phyloP scores from a whole-genome alignment of 1,140 invertebrate species.

The Temnothorax curvispinosus region DNA sequence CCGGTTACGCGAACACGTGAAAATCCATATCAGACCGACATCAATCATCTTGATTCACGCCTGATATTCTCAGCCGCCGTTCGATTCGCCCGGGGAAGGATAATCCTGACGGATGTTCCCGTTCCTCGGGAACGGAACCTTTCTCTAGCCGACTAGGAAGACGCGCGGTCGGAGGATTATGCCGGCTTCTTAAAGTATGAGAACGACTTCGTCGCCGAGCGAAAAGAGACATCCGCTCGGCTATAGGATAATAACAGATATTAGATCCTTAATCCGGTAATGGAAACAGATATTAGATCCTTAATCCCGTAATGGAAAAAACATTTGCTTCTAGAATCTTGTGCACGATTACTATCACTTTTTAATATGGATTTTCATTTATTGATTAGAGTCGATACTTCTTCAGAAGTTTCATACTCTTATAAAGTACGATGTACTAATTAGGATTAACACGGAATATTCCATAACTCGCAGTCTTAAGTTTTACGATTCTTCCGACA shows the following conservation, averaged over 20 bases:
- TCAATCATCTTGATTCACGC: conserved; percentile 76
- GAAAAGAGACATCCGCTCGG: background rate
- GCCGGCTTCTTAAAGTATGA: conserved; percentile 8
- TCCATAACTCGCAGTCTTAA: background rate
- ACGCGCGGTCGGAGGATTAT: background rate
- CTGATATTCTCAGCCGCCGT: conserved; percentile 54
- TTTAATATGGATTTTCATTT: background rate
- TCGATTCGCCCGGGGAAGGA: conserved; percentile 49
- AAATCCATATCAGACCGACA: conserved; percentile 51
- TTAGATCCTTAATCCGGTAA: background rate
- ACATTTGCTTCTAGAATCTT: background rate
- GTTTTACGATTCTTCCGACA: background rate
- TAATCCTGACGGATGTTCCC: conserved; percentile 74
- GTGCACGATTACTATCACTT: background rate
- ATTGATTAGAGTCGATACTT: background rate
- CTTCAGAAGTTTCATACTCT: background rate
- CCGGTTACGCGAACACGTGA: background rate
- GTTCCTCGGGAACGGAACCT: conserved; percentile 45
- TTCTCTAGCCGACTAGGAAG: conserved; percentile 3
- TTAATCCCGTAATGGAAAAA: background rate
- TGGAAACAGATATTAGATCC: conserved; percentile 4
- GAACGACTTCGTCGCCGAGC: conserved; percentile 11
- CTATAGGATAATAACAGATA: conserved; percentile 9
- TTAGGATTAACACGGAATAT: background rate
- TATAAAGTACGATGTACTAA: background rate